phyloP scores from a whole-genome alignment of 1,140 invertebrate species.

The Scaptomyza hsui region DNA sequence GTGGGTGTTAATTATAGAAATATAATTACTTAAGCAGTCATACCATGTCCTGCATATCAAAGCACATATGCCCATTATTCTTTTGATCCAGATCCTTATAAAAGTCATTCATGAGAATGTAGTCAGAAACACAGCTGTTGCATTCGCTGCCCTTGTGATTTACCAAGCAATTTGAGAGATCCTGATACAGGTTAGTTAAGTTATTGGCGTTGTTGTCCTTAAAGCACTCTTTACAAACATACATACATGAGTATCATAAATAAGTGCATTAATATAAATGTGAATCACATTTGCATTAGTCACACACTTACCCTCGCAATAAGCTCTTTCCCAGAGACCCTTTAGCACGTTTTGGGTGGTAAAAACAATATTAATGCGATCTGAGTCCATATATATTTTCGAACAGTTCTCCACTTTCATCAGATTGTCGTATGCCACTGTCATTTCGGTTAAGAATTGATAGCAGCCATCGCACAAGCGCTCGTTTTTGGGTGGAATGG shows the following conservation, averaged over 20 bases:
- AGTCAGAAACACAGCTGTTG: conserved; percentile 31
- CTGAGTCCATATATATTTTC: conserved; percentile 54
- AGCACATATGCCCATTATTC: conserved; percentile 66
- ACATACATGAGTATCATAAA: background rate
- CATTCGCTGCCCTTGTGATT: conserved; percentile 26
- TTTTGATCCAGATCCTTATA: conserved; percentile 60
- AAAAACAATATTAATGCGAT: conserved; percentile 69
- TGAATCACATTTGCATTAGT: conserved; percentile 5
- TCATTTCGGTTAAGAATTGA: background rate
- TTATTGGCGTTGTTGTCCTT: conserved; percentile 7
- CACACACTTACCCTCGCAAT: conserved; percentile 61
- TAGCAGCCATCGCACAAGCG: conserved; percentile 55
- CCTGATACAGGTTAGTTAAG: conserved; percentile 21
- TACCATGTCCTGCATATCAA: conserved; percentile 73
- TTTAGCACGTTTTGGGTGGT: conserved; percentile 58
- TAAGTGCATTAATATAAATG: background rate
- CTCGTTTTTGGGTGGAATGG: conserved; percentile 17
- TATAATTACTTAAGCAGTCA: background rate
- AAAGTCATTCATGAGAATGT: conserved; percentile 58
- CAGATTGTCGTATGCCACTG: conserved; percentile 2
- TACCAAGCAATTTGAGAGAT: background rate
- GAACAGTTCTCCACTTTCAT: conserved; percentile 53
- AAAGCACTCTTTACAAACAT: conserved; percentile 55
- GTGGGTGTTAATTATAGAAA: background rate
- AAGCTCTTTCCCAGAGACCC: conserved; percentile 64